Evolutionary conservation across 2,113 vertebrate species (phyloP).

Genomic region (Scomber scombrus): DNA sequence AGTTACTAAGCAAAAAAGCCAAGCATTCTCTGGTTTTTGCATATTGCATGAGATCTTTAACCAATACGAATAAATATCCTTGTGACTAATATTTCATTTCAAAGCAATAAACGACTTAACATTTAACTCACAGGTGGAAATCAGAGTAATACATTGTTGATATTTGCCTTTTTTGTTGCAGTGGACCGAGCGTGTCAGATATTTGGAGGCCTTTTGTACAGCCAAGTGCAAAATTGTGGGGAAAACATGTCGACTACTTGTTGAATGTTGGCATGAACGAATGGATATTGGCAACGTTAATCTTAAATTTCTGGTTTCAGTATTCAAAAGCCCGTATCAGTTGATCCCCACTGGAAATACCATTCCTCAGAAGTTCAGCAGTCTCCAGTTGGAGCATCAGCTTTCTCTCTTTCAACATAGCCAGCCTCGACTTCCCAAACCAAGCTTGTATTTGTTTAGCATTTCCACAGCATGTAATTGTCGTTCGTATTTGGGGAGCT

Average conservation of each 20-base stretch:
- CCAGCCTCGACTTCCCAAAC: slow-evolving; percentile 44
- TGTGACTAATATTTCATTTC: no score
- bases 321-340: slow-evolving; percentile 13
- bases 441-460: slow-evolving; percentile 74
- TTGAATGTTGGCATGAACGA: slow-evolving; percentile 10
- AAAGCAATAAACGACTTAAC: no score
- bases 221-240: not conserved
- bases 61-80: no score
- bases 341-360: slow-evolving; percentile 22
- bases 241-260: not conserved
- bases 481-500: slow-evolving; percentile 69
- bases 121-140: no score
- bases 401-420: slow-evolving; percentile 32
- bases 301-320: slow-evolving; percentile 12
- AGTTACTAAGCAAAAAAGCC: no score
- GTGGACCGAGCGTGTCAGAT: not conserved
- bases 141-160: no score
- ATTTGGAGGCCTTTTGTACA: not conserved
- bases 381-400: slow-evolving; percentile 13
- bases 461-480: slow-evolving; percentile 79
- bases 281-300: not conserved
- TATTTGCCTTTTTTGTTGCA: no score
- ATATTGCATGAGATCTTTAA: no score
- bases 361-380: slow-evolving; percentile 3
- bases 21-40: no score